Evolutionary conservation across 2,888 invertebrate species (phyloP), one percentile per base, ranked within the genome.

Genomic region (Coenonympha arcania): DNA sequence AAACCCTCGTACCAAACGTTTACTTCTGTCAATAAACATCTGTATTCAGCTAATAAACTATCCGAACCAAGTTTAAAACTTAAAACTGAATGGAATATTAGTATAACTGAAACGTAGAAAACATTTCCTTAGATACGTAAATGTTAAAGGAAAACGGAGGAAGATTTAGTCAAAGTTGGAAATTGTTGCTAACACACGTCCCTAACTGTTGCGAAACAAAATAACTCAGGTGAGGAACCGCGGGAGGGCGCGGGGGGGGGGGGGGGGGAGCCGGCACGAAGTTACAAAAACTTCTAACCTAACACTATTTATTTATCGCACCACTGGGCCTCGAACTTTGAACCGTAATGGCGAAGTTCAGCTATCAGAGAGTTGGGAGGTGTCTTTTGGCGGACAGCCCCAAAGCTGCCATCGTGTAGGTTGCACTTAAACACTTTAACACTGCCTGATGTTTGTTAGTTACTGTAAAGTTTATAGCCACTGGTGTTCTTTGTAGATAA

Each of bases 261-360:
- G 20, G 30, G 13, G 41, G 28, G 41, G 16, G 28, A 8, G 39
- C 6, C 15, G 33, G 33, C 9, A n/a, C 6, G 15, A 34, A 44
- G 34, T 44, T 44, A 24, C n/a, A 34, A 44, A 20, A 34, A 44
- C 24, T 44, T 34, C 11, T 33, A 44, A 44, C 44, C 24, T 44
- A 15, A 19, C 33, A 31, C 24, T 44, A 34, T 44, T 44, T 44
- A 44, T 44, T 44, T 44, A 44, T 44, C 34, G 44, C 43, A 33
- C 43, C 43, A 31, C 6, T 15, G 31, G 43, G 33, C 33, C 43
- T 22, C 33, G 20, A 43, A 33, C 43, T 43, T 41, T 43, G 43
- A 19, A 22, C 18, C 26, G 22, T 43, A 31, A 43, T 31, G 15
- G 13, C 28, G 4, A 6, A n/a, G 31, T n/a, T 15, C 20, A 31